Conservation (phyloP, 2,797 vertebrate genomes). For the Rachycentron canadum region DNA sequence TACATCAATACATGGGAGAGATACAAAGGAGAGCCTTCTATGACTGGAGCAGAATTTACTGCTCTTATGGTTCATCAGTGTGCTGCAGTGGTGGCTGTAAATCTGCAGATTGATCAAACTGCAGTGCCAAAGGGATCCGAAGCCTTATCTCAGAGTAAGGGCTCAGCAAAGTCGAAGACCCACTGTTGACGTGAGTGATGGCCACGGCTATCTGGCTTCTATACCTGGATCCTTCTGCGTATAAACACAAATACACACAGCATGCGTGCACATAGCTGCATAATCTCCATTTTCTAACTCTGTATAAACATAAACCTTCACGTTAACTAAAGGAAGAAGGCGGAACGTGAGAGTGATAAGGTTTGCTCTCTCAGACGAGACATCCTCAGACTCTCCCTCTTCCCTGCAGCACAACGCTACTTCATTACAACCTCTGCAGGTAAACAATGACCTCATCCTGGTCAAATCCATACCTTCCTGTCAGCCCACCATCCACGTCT, state of each 20-base stretch:
- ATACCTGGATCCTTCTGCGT: conserved; percentile 39
- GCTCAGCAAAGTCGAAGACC: conserved; percentile 78
- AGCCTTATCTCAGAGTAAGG: conserved; percentile 80
- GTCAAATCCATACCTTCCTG: conserved; percentile 74
- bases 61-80: conserved; percentile 81
- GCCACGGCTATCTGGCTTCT: conserved; percentile 58
- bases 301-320: conserved; percentile 11
- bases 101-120: conserved; percentile 84
- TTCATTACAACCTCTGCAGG: conserved; percentile 70
- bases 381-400: conserved; percentile 15
- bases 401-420: conserved; percentile 52
- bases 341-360: conserved; percentile 30
- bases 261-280: not conserved
- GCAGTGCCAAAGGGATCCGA: conserved; percentile 72
- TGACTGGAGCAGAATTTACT: conserved; percentile 77
- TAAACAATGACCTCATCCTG: conserved; percentile 76
- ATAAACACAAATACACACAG: conserved; percentile 46
- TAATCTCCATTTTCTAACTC: conserved; percentile 11
- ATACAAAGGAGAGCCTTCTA: conserved; percentile 65
- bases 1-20: conserved; percentile 74
- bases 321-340: conserved; percentile 17
- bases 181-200: conserved; percentile 75
- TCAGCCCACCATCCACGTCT: conserved; percentile 70
- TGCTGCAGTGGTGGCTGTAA: conserved; percentile 79
- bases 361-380: conserved; percentile 10